Percentiles rank a stretch among this genome's conserved stretches.
Conservation (phyloP, 2,888 invertebrate species). For the Anorthoa munda region DNA sequence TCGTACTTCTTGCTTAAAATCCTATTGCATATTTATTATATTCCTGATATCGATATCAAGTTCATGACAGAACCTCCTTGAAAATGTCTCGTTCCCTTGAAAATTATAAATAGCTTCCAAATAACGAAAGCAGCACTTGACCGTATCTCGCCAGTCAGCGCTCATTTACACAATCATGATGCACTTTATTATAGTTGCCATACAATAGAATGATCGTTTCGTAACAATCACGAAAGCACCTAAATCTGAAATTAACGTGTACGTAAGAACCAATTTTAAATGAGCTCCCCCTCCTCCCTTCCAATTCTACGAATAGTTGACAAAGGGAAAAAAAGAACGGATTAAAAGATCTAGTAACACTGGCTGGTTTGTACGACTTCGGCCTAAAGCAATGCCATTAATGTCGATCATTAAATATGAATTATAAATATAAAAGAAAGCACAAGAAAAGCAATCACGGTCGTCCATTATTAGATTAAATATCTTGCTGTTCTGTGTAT, state of each 20-base stretch:
- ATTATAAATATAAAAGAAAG: conserved; percentile 90
- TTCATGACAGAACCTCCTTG: background rate
- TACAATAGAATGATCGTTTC: conserved; percentile 86
- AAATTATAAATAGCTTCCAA: conserved; percentile 36
- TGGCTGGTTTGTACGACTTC: conserved; percentile 75
- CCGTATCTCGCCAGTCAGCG: conserved; percentile 71
- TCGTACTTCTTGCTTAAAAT: background rate
- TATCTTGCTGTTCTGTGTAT: conserved; percentile 78
- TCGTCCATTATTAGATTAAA: conserved; percentile 88
- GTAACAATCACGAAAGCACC: conserved; percentile 87
- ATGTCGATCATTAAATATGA: conserved; percentile 90
- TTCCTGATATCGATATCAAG: no score
- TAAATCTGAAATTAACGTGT: conserved; percentile 90
- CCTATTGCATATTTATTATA: background rate
- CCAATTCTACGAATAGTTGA: conserved; percentile 51
- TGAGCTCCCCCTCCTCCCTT: conserved; percentile 63
- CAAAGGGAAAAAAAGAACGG: conserved; percentile 58
- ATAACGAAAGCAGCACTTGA: conserved; percentile 42
- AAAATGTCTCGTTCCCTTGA: background rate
- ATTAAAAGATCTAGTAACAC: conserved; percentile 72
- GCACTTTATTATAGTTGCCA: conserved; percentile 83
- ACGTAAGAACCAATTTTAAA: conserved; percentile 74
- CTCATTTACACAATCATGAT: conserved; percentile 84
- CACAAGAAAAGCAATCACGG: conserved; percentile 88
- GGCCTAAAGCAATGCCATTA: conserved; percentile 88